Conservation (phyloP, 2,797 vertebrate species). For the Aulostomus chinensis region DNA sequence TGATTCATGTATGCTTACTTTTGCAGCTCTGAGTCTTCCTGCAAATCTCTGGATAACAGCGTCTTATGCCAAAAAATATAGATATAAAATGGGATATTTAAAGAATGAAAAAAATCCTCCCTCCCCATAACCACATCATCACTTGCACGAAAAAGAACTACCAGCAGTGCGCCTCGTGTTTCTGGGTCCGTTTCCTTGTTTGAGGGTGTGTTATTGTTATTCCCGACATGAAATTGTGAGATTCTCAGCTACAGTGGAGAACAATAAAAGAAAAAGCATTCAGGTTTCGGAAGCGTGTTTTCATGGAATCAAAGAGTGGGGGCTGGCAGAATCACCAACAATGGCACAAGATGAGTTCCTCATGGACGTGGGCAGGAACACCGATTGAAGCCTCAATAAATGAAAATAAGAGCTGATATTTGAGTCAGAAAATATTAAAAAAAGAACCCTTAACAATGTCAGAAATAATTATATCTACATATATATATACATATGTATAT, state of each 20-base stretch:
- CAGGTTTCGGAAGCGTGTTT: constrained; percentile 15
- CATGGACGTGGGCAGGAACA: constrained; percentile 18
- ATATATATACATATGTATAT: too few species aligned
- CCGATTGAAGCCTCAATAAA: constrained; percentile 14
- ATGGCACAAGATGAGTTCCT: constrained; percentile 26
- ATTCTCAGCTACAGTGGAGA: constrained; percentile 10
- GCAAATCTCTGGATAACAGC: constrained; percentile 46
- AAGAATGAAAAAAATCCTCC: constrained; percentile 35
- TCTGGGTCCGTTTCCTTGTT: constrained; percentile 25
- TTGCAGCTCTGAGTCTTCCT: constrained; percentile 38
- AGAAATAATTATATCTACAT: too few species aligned
- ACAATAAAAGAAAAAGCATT: constrained; percentile 12
- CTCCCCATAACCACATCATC: constrained; percentile 48
- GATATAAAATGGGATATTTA: constrained; percentile 47
- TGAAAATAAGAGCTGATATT: constrained; percentile 8
- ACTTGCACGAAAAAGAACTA: constrained; percentile 14
- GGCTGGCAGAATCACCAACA: constrained; percentile 7
- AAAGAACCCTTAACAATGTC: neutral
- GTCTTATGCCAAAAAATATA: constrained; percentile 54
- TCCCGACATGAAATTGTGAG: constrained; percentile 7
- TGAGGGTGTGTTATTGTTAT: constrained; percentile 17
- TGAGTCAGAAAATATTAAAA: too few species aligned
- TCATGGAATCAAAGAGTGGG: constrained; percentile 25
- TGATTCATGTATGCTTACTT: constrained; percentile 62
- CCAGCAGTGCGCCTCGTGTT: constrained; percentile 12